Evolutionary conservation across 2,113 vertebrate species (phyloP).

Genomic region (Craseonycteris thonglongyai): DNA sequence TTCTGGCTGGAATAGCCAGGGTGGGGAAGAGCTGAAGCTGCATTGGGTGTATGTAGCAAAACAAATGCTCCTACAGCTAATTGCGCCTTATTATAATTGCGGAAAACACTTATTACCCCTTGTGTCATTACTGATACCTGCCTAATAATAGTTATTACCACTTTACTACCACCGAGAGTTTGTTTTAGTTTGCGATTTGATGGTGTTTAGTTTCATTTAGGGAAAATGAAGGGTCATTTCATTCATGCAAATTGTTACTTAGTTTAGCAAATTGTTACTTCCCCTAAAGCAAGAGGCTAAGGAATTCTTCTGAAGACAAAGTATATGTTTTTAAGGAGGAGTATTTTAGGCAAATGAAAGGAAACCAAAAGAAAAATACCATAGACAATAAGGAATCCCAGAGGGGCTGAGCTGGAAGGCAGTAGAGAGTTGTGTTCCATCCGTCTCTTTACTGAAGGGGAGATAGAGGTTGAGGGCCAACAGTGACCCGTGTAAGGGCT

Average conservation of each 20-base stretch:
- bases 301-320: slow-evolving; percentile 36
- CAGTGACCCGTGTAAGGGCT: not conserved
- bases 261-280: slow-evolving; percentile 48
- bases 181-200: not conserved
- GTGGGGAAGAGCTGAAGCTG: slow-evolving; percentile 19
- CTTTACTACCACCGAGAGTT: slow-evolving; percentile 34
- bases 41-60: not conserved
- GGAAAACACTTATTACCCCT: slow-evolving; percentile 65
- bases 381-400: not conserved
- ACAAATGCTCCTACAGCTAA: slow-evolving; percentile 39
- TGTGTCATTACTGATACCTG: slow-evolving; percentile 68
- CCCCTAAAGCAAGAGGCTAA: not conserved
- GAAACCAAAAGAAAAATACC: slow-evolving; percentile 43
- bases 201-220: slow-evolving; percentile 48
- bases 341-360: slow-evolving; percentile 64
- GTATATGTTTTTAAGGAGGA: slow-evolving; percentile 24
- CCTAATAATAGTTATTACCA: slow-evolving; percentile 72
- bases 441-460: not conserved
- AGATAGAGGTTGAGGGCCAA: not conserved
- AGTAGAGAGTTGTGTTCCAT: not conserved
- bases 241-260: slow-evolving; percentile 37
- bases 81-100: slow-evolving; percentile 58
- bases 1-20: not conserved
- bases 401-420: not conserved
- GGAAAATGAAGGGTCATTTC: slow-evolving; percentile 55